Conservation (phyloP, 2,888 invertebrate genomes). For the Polyploca ridens region DNA sequence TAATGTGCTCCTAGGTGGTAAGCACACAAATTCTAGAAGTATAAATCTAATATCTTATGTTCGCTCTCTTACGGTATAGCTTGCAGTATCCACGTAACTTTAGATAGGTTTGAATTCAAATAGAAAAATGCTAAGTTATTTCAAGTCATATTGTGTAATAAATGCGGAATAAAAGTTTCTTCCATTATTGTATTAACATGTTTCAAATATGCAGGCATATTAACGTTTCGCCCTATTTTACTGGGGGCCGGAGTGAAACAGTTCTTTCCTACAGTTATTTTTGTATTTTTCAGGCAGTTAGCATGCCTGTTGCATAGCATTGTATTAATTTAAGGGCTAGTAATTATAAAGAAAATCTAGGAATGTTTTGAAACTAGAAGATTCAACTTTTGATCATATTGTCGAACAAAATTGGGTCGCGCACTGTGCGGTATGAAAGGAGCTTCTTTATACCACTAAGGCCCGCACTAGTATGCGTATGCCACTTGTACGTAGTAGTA, state of each 20-base stretch:
- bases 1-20: too few relatives aligned
- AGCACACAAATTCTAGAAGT: neutral
- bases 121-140: constrained; percentile 6
- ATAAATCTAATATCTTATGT: too few relatives aligned
- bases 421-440: too few relatives aligned
- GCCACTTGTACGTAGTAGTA: too few relatives aligned
- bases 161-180: constrained; percentile 1
- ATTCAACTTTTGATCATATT: too few relatives aligned
- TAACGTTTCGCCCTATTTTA: neutral
- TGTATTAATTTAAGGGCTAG: too few relatives aligned
- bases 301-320: too few relatives aligned
- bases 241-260: neutral
- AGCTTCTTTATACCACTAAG: too few relatives aligned
- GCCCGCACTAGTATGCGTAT: too few relatives aligned
- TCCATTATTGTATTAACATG: neutral
- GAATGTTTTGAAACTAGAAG: too few relatives aligned
- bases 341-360: too few relatives aligned
- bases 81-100: neutral
- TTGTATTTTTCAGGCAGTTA: neutral
- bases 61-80: neutral
- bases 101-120: constrained; percentile 1
- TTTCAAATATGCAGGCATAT: neutral
- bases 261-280: neutral
- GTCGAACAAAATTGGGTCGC: too few relatives aligned
- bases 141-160: neutral